These are phyloP conservation scores for Sisor rabdophorus DNA, from an alignment of 2,113 vertebrate genomes.

Conservation along the genomic window DNA sequence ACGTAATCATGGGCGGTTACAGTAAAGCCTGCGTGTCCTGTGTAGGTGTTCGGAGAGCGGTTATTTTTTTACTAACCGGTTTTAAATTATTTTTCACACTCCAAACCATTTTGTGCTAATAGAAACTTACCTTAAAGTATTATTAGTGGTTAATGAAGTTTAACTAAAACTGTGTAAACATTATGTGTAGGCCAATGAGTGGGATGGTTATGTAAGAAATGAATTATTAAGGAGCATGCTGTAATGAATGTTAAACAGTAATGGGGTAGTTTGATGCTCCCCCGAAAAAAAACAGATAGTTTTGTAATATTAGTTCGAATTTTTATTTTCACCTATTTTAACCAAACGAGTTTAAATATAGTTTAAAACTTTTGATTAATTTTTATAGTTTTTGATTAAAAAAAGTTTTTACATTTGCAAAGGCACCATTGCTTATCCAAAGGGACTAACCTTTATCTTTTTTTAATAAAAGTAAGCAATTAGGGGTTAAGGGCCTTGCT, in stretches of 20 bases:
- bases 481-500: too few species aligned
- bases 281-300: too few species aligned
- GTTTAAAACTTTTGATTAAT: too few species aligned
- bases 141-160: neutral
- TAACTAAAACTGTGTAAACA: neutral
- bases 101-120: neutral
- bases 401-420: too few species aligned
- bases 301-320: neutral
- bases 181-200: neutral
- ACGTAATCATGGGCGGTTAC: constrained; percentile 52
- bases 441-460: too few species aligned
- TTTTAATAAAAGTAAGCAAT: too few species aligned
- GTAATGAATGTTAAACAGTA: neutral
- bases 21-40: neutral
- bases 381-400: too few species aligned
- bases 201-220: neutral
- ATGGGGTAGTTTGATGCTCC: too few species aligned
- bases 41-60: neutral
- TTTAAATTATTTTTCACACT: neutral
- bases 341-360: too few species aligned
- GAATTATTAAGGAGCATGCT: neutral
- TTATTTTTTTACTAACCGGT: neutral
- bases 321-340: neutral
- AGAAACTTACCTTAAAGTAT: neutral
- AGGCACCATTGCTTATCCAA: too few species aligned